Conservation (phyloP, 53 echinoderm and acorn worm genomes). For the Echinarachnius parma region DNA sequence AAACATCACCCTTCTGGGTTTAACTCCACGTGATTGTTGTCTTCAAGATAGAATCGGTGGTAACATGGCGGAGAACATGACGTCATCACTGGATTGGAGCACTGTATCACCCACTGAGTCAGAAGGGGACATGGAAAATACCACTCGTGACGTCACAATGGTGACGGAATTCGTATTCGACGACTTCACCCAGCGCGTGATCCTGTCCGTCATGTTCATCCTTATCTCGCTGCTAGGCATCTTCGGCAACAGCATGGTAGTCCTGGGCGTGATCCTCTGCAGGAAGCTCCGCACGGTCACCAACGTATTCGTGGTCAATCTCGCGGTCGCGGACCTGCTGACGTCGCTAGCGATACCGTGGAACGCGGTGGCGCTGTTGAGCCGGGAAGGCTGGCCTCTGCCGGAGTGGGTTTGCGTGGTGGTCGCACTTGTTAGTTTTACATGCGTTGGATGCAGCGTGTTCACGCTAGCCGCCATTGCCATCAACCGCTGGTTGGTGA, state of each 20-base stretch:
- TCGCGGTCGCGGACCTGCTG: constrained; percentile 77
- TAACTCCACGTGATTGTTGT: no score
- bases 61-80: constrained; percentile 1
- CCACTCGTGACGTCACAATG: not conserved
- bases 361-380: constrained; percentile 70
- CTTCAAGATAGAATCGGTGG: no score
- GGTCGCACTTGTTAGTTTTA: constrained; percentile 59
- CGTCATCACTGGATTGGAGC: not conserved
- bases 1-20: no score
- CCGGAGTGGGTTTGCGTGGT: constrained; percentile 63
- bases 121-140: not conserved
- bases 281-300: constrained; percentile 82
- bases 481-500: constrained; percentile 76
- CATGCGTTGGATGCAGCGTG: constrained; percentile 76
- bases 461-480: constrained; percentile 81
- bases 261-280: constrained; percentile 76
- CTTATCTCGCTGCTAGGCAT: constrained; percentile 56
- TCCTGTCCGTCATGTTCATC: constrained; percentile 57
- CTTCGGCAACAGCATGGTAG: constrained; percentile 84
- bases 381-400: constrained; percentile 57
- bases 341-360: constrained; percentile 60
- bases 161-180: constrained; percentile 57
- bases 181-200: constrained; percentile 61
- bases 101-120: not conserved
- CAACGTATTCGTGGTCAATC: constrained; percentile 92